These are phyloP conservation scores for Brotula barbata DNA, from an alignment of 2,797 vertebrate genomes.

Conservation along the genomic window DNA sequence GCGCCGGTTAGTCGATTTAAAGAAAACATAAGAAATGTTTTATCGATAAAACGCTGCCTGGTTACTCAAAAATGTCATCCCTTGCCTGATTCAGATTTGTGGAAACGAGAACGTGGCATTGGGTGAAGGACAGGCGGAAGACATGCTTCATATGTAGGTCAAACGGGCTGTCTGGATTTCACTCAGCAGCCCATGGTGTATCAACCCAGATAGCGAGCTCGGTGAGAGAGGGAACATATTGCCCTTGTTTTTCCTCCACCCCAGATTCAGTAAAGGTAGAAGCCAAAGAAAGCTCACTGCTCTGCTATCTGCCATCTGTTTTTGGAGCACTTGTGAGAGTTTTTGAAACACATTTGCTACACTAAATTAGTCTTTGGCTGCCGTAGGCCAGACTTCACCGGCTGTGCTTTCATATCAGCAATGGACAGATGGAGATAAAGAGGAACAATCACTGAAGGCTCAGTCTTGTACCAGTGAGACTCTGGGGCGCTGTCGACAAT, in stretches of 20 bases:
- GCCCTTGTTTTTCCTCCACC: constrained; percentile 15
- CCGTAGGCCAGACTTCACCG: constrained; percentile 49
- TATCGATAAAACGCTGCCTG: too few relatives aligned
- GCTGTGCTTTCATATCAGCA: constrained; percentile 54
- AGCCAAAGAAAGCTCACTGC: constrained; percentile 41
- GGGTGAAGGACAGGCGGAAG: constrained; percentile 69
- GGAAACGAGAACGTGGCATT: constrained; percentile 50
- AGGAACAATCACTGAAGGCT: constrained; percentile 39
- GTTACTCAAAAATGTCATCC: neutral
- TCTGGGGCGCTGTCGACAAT: constrained; percentile 15
- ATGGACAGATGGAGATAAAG: constrained; percentile 35
- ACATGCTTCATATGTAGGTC: constrained; percentile 71
- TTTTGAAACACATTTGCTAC: constrained; percentile 65
- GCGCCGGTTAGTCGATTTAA: constrained; percentile 25
- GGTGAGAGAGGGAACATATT: constrained; percentile 43
- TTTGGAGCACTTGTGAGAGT: constrained; percentile 46
- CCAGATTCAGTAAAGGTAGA: constrained; percentile 39
- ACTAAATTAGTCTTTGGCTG: constrained; percentile 65
- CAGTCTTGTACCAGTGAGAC: constrained; percentile 27
- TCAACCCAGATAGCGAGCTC: constrained; percentile 68
- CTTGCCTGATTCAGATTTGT: constrained; percentile 40
- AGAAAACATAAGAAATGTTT: neutral
- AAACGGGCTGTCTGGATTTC: constrained; percentile 62
- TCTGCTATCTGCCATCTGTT: constrained; percentile 64
- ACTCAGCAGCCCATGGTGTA: constrained; percentile 49